Conservation (phyloP, 2,888 invertebrate genomes). For the Napeogenes inachia region DNA sequence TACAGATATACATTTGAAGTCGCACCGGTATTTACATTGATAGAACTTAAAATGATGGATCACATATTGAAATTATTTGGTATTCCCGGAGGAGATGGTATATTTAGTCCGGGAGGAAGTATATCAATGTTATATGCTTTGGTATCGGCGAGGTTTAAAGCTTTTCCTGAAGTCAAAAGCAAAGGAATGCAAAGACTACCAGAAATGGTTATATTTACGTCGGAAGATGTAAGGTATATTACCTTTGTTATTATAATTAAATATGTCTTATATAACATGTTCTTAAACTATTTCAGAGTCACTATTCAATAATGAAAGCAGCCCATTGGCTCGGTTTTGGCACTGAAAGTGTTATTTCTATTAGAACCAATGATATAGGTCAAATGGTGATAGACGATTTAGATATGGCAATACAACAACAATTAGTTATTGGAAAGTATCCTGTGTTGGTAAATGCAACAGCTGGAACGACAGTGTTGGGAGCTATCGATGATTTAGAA, state of each 20-base stretch:
- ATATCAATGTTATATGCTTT: conserved; percentile 87
- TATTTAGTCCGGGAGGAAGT: conserved; percentile 88
- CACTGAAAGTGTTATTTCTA: conserved; percentile 80
- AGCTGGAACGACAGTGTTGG: conserved; percentile 89
- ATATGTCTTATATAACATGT: neutral
- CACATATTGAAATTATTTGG: conserved; percentile 79
- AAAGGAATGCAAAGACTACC: conserved; percentile 80
- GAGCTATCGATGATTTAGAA: conserved; percentile 87
- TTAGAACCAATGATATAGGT: conserved; percentile 82
- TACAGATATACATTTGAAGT: conserved; percentile 88
- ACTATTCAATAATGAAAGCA: conserved; percentile 89
- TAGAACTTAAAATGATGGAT: conserved; percentile 81
- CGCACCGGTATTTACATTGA: conserved; percentile 86
- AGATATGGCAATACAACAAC: conserved; percentile 73
- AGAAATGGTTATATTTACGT: conserved; percentile 84
- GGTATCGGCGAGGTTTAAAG: conserved; percentile 82
- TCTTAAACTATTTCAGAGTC: conserved; percentile 72
- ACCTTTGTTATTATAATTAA: neutral
- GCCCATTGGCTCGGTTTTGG: conserved; percentile 92
- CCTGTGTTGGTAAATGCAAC: conserved; percentile 86
- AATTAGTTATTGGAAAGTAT: conserved; percentile 63
- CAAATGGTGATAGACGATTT: conserved; percentile 81
- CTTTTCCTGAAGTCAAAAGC: conserved; percentile 82
- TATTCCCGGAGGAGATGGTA: conserved; percentile 84
- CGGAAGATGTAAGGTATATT: conserved; percentile 81